Evolutionary conservation across 1,140 invertebrate species (phyloP).

Genomic region (Rhizoglyphus robini): DNA sequence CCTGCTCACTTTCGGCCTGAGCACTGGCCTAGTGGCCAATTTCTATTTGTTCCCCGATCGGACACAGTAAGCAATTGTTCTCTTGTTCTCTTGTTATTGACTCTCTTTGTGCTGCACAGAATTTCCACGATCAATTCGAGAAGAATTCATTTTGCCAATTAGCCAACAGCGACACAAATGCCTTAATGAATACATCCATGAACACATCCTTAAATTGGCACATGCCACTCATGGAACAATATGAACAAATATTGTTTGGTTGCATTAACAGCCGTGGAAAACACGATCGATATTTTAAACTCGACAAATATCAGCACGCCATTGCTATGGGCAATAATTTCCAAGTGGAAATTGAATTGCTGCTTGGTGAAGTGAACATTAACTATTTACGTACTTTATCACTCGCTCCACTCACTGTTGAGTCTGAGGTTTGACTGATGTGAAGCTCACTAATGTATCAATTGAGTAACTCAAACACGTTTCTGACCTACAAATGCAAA

Average conservation of each 20-base stretch:
- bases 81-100: not conserved
- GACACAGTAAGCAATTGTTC: not conserved
- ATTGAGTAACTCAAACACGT: too few species aligned
- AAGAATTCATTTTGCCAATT: too few species aligned
- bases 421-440: too few species aligned
- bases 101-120: not conserved
- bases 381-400: not conserved
- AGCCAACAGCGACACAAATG: too few species aligned
- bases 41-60: not conserved
- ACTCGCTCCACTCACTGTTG: too few species aligned
- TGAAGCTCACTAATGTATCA: not conserved
- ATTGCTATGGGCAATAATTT: not conserved
- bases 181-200: not conserved
- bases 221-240: not conserved
- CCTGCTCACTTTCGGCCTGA: not conserved
- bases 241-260: not conserved
- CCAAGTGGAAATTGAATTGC: not conserved
- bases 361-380: not conserved
- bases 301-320: too few species aligned
- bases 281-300: not conserved
- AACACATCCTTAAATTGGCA: not conserved
- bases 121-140: too few species aligned
- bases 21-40: not conserved
- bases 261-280: not conserved
- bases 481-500: too few species aligned